phyloP scores from a whole-genome alignment of 2,797 vertebrate genomes.

The Dermochelys coriacea region DNA sequence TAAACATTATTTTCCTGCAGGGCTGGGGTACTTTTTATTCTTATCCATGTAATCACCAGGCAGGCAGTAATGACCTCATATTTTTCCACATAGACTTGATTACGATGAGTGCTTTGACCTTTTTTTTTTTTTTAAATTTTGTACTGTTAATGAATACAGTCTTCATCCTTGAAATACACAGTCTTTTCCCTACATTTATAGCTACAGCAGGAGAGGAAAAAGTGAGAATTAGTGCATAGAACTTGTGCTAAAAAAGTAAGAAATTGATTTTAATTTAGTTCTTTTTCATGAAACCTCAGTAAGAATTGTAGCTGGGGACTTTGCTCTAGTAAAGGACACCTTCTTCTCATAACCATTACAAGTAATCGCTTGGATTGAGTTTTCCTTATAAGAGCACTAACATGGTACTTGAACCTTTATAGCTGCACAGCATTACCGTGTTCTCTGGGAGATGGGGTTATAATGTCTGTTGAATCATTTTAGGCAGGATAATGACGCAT shows the following conservation, averaged over 20 bases:
- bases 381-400: constrained; percentile 36
- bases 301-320: constrained; percentile 27
- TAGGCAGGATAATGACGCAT: constrained; percentile 21
- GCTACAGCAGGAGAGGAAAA: constrained; percentile 54
- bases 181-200: constrained; percentile 38
- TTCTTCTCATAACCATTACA: constrained; percentile 28
- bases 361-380: not conserved
- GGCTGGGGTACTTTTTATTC: constrained; percentile 7
- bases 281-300: constrained; percentile 62
- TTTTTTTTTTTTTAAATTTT: not conserved
- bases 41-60: constrained; percentile 46
- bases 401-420: not conserved
- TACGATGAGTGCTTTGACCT: constrained; percentile 12
- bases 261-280: constrained; percentile 66
- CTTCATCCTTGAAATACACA: constrained; percentile 32
- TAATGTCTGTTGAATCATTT: constrained; percentile 26
- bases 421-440: not conserved
- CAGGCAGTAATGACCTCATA: constrained; percentile 25
- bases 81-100: constrained; percentile 57
- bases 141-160: constrained; percentile 30
- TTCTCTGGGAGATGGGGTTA: constrained; percentile 1
- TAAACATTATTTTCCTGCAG: constrained; percentile 23
- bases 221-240: constrained; percentile 59
- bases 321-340: constrained; percentile 31
- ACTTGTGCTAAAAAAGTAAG: constrained; percentile 55